These are phyloP conservation scores for Lissonota sp. DNA, from an alignment of 2,888 invertebrate species.

Conservation along the genomic window DNA sequence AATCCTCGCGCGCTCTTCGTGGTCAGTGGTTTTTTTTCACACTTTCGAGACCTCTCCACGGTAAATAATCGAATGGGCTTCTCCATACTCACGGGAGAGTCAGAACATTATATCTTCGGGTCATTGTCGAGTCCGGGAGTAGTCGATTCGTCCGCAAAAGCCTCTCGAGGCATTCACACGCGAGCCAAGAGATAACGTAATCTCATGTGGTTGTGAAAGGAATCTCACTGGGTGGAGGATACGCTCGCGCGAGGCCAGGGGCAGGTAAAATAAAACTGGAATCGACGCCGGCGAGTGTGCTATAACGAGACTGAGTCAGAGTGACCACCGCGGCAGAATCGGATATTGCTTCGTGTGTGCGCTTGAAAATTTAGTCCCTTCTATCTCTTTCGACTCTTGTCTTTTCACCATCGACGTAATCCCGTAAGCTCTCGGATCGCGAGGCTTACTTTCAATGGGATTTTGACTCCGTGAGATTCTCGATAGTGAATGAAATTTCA, in stretches of 20 bases:
- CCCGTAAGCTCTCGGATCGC: not conserved
- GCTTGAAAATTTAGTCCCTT: constrained; percentile 29
- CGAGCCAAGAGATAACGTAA: constrained; percentile 78
- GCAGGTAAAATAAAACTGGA: constrained; percentile 71
- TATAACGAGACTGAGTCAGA: constrained; percentile 58
- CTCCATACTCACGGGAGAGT: constrained; percentile 52
- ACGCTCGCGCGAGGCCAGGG: constrained; percentile 64
- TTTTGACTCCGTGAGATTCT: not conserved
- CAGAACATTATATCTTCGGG: constrained; percentile 74
- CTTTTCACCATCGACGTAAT: not conserved
- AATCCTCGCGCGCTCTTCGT: constrained; percentile 61
- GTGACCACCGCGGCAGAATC: constrained; percentile 58
- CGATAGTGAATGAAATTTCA: constrained; percentile 8
- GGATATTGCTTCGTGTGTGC: constrained; percentile 27
- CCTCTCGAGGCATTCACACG: constrained; percentile 78
- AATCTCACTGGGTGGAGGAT: constrained; percentile 65
- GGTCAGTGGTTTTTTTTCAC: constrained; percentile 49
- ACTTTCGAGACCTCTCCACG: constrained; percentile 66
- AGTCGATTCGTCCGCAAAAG: constrained; percentile 74
- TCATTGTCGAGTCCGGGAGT: constrained; percentile 76
- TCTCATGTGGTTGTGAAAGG: constrained; percentile 68
- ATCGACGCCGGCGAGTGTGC: constrained; percentile 36
- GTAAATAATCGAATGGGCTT: constrained; percentile 77
- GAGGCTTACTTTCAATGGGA: constrained; percentile 13
- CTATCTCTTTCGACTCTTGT: constrained; percentile 8